These are phyloP conservation scores for Aldrovandia affinis DNA, from an alignment of 2,797 vertebrate species.

Conservation along the genomic window DNA sequence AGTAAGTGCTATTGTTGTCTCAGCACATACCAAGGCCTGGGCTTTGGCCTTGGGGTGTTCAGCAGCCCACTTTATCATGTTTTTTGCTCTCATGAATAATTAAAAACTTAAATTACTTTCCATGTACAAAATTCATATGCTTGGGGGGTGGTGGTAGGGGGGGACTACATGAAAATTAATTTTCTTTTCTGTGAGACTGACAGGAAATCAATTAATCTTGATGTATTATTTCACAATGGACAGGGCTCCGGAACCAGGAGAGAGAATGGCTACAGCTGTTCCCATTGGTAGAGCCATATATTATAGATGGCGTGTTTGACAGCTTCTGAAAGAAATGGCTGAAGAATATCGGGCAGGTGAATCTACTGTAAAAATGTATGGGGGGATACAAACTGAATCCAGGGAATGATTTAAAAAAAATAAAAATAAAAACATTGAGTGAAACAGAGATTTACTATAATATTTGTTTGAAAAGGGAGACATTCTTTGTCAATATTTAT, in stretches of 20 bases:
- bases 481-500: constrained; percentile 87
- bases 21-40: constrained; percentile 82
- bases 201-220: constrained; percentile 98
- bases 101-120: constrained; percentile 99
- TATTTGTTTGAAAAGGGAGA: constrained; percentile 80
- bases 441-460: constrained; percentile 82
- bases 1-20: constrained; percentile 82
- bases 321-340: constrained; percentile 98
- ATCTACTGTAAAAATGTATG: constrained; percentile 95
- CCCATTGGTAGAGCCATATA: constrained; percentile 98
- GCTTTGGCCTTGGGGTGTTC: constrained; percentile 84
- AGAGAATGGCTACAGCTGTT: constrained; percentile 99
- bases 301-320: constrained; percentile 99
- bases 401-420: constrained; percentile 74
- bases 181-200: constrained; percentile 97
- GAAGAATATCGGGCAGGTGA: constrained; percentile 99
- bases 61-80: constrained; percentile 89
- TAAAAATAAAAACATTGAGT: constrained; percentile 82
- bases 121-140: constrained; percentile 99
- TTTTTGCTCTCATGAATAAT: constrained; percentile 98
- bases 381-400: constrained; percentile 91
- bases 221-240: constrained; percentile 99
- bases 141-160: constrained; percentile 79
- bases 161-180: constrained; percentile 99
- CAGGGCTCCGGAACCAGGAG: constrained; percentile 89